Conservation (phyloP, 2,888 invertebrate genomes). For the Meiosimyza decipiens region DNA sequence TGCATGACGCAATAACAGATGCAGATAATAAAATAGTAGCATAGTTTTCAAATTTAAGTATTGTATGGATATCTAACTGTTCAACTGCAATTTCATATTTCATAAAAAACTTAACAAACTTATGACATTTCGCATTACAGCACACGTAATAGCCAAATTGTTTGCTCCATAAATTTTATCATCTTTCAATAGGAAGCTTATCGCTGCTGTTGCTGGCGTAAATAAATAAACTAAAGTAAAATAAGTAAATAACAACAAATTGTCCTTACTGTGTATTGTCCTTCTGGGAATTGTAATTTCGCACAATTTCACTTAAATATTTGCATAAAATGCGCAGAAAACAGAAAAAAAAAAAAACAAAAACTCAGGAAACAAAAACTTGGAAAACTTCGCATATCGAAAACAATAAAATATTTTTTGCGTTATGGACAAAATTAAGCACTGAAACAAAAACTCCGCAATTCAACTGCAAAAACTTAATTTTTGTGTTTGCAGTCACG, state of each 20-base stretch:
- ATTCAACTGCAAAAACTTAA: slow-evolving; percentile 38
- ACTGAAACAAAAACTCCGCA: slow-evolving; percentile 6
- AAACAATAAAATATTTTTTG: slow-evolving; percentile 30
- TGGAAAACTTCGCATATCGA: slow-evolving; percentile 34
- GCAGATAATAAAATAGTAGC: too few relatives aligned
- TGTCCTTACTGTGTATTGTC: slow-evolving; percentile 20
- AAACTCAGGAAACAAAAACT: slow-evolving; percentile 21
- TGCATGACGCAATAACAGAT: too few relatives aligned
- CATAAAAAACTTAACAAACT: slow-evolving; percentile 9
- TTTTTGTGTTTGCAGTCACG: slow-evolving; percentile 48
- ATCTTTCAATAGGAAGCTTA: slow-evolving; percentile 22
- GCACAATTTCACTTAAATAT: neutral
- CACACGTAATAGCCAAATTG: slow-evolving; percentile 21
- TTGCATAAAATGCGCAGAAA: slow-evolving; percentile 12
- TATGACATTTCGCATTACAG: neutral
- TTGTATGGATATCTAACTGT: too few relatives aligned
- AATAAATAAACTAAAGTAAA: slow-evolving; percentile 9
- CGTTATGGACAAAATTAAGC: slow-evolving; percentile 15
- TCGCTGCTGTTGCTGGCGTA: slow-evolving; percentile 14
- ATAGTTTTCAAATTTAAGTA: too few relatives aligned
- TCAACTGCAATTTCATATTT: too few relatives aligned
- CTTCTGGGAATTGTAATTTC: slow-evolving; percentile 14
- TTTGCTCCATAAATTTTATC: slow-evolving; percentile 26
- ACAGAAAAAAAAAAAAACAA: slow-evolving; percentile 12
- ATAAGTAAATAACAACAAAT: slow-evolving; percentile 30